These are phyloP conservation scores for Danio tinwini DNA, from an alignment of 2,797 vertebrate species.

Conservation along the genomic window DNA sequence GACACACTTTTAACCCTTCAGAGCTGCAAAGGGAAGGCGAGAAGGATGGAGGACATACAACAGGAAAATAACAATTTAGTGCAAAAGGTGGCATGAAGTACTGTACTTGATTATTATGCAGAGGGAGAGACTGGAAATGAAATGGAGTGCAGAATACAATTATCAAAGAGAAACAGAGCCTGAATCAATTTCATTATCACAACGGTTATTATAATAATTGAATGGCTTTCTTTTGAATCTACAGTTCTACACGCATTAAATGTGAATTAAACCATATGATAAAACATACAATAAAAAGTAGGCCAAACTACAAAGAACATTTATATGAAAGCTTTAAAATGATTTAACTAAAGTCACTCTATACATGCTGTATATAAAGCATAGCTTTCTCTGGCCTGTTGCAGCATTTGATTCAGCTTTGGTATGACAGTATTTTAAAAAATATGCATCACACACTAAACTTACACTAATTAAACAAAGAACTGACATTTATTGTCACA, in stretches of 20 bases:
- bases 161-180: conserved; percentile 7
- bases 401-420: no score
- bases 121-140: conserved; percentile 4
- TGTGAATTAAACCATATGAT: neutral
- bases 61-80: neutral
- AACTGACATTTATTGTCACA: neutral
- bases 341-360: neutral
- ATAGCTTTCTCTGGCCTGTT: no score
- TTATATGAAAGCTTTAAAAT: neutral
- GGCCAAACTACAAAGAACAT: conserved; percentile 7
- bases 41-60: neutral
- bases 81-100: conserved; percentile 11
- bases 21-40: neutral
- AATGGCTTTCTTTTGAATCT: neutral
- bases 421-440: no score
- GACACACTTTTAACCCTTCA: conserved; percentile 43
- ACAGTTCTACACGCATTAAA: neutral
- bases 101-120: conserved; percentile 12
- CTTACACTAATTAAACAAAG: no score
- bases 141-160: neutral
- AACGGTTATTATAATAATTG: neutral
- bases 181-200: conserved; percentile 20
- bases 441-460: no score
- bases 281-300: neutral
- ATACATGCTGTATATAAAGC: no score